phyloP scores from a whole-genome alignment of 2,888 invertebrate genomes.

The Diarsia mendica region DNA sequence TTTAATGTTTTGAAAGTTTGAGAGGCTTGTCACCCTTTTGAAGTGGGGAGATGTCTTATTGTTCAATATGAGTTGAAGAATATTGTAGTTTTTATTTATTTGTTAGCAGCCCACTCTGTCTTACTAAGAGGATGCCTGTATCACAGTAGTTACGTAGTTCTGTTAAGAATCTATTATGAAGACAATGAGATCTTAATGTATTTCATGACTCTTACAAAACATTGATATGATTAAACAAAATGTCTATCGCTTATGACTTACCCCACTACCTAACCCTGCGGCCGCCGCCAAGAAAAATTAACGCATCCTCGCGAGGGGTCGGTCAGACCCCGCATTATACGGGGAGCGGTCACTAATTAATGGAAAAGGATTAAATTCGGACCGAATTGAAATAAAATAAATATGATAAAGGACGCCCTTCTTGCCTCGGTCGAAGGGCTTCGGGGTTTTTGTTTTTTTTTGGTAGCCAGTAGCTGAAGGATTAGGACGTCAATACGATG shows the following conservation, averaged over 20 bases:
- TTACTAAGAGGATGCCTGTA: not conserved
- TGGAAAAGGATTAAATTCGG: constrained; percentile 90
- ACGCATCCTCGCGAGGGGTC: constrained; percentile 80
- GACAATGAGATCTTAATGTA: not conserved
- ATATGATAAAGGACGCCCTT: constrained; percentile 87
- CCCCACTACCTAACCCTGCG: constrained; percentile 74
- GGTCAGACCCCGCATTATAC: constrained; percentile 81
- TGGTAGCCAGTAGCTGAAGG: constrained; percentile 60
- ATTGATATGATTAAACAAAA: constrained; percentile 21
- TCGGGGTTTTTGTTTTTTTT: constrained; percentile 62
- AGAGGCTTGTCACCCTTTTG: constrained; percentile 53
- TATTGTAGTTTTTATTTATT: not conserved
- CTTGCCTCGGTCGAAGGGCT: constrained; percentile 75
- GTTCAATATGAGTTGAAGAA: constrained; percentile 7
- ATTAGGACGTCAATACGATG: constrained; percentile 78
- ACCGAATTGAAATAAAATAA: constrained; percentile 90
- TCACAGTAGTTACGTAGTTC: not conserved
- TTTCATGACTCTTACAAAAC: not conserved
- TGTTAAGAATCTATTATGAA: not conserved
- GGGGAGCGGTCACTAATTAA: constrained; percentile 89
- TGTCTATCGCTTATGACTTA: constrained; percentile 61
- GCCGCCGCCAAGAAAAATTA: constrained; percentile 86
- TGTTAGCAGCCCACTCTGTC: not conserved
- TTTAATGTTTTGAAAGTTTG: constrained; percentile 57
- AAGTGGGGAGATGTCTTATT: constrained; percentile 9